Evolutionary conservation across 2,113 vertebrate species (phyloP).

Genomic region (Murina feae): DNA sequence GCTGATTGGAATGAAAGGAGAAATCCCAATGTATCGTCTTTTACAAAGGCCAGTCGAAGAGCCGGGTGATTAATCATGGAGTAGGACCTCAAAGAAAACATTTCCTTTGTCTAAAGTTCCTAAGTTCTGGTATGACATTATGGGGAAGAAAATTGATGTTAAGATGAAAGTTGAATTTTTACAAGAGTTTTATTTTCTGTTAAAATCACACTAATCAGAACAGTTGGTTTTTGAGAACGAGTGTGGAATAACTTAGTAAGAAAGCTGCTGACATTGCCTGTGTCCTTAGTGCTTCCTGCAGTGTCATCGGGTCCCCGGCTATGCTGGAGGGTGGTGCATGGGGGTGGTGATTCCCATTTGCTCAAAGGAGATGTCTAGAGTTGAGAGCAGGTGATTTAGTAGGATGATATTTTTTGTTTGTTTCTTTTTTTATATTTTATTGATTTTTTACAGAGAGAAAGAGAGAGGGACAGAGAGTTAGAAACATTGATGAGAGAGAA

Average conservation of each 20-base stretch:
- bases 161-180: neutral
- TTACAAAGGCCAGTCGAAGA: neutral
- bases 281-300: neutral
- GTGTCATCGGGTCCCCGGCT: neutral
- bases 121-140: neutral
- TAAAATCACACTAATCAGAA: neutral
- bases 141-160: neutral
- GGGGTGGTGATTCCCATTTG: no score
- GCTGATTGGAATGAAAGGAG: neutral
- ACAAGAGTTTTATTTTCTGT: neutral
- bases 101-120: neutral
- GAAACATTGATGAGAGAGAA: no score
- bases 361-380: neutral
- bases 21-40: neutral
- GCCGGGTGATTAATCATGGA: neutral
- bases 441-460: no score
- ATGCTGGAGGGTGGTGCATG: rapidly evolving
- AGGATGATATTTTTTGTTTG: neutral
- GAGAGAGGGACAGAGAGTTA: no score
- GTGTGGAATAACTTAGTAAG: neutral
- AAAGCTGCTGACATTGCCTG: no score
- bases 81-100: neutral
- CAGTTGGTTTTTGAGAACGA: neutral
- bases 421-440: neutral
- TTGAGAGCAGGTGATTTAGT: neutral